A percentile compares a stretch with the other conserved stretches of the same genome.
Conservation (phyloP, 2,113 vertebrate species). For the Malurus melanocephalus region DNA sequence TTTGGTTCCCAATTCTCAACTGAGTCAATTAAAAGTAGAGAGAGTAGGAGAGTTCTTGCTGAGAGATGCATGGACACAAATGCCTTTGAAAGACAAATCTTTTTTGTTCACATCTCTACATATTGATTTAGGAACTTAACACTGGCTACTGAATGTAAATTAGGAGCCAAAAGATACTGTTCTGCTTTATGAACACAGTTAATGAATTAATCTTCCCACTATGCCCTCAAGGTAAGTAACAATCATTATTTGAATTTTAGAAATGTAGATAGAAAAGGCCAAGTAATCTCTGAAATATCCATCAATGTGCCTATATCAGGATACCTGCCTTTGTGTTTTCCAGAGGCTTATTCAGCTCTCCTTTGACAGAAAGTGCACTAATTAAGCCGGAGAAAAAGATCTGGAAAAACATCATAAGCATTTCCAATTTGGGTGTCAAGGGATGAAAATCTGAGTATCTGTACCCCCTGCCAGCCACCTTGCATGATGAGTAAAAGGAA, state of each 20-base stretch:
- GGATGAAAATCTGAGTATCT: not conserved
- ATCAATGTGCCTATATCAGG: not conserved
- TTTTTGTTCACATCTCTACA: not conserved
- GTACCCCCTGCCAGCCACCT: not conserved
- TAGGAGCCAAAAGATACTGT: conserved; percentile 28
- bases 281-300: conserved; percentile 5
- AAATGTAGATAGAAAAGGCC: not conserved
- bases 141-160: conserved; percentile 50
- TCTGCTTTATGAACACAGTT: conserved; percentile 19
- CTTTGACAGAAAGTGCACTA: not conserved
- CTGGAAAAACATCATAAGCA: not conserved
- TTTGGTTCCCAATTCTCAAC: conserved; percentile 37
- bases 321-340: not conserved
- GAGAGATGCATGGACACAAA: conserved; percentile 25
- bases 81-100: conserved; percentile 30
- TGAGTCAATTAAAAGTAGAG: conserved; percentile 53
- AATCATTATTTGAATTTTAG: conserved; percentile 19
- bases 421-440: not conserved
- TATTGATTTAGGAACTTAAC: conserved; percentile 46
- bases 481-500: not conserved
- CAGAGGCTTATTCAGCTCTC: not conserved
- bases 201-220: conserved; percentile 31
- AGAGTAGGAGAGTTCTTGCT: conserved; percentile 14
- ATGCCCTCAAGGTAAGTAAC: conserved; percentile 11
- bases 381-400: not conserved